Percentiles rank a stretch among this genome's conserved stretches.
phyloP scores from a whole-genome alignment of 2,113 vertebrate species.

The Carollia perspicillata region DNA sequence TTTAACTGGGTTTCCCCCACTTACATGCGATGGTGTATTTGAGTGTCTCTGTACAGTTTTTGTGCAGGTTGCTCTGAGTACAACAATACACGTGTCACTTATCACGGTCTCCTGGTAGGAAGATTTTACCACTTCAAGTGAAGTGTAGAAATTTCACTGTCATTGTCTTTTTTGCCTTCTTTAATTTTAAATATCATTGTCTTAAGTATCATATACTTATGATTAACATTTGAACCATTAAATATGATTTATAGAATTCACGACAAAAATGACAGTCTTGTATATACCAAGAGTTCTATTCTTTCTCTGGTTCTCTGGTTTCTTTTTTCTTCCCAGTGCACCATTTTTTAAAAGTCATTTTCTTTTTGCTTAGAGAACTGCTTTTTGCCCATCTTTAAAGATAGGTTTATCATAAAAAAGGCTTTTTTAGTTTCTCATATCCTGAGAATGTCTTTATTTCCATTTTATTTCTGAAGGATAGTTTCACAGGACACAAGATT shows the following conservation, averaged over 20 bases:
- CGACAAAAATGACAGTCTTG: not conserved
- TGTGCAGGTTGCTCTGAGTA: not conserved
- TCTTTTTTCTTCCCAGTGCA: not conserved
- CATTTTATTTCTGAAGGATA: not conserved
- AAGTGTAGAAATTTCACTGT: not conserved
- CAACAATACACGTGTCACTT: not conserved
- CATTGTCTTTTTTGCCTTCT: not conserved
- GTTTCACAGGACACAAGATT: not conserved
- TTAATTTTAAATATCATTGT: not conserved
- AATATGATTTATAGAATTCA: not conserved
- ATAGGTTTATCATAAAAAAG: not conserved
- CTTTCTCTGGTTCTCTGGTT: not conserved
- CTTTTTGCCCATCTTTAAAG: not conserved
- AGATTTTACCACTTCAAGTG: not conserved
- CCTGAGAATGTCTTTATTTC: not conserved
- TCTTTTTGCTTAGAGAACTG: not conserved
- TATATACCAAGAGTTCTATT: not conserved
- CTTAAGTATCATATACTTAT: not conserved
- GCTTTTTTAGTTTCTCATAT: not conserved
- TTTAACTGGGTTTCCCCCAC: not conserved
- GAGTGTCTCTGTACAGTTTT: not conserved
- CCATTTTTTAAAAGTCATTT: not conserved
- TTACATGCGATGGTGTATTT: not conserved
- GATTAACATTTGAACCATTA: not conserved
- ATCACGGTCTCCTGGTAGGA: not conserved